A percentile compares a stretch with the other conserved stretches of the same genome.
phyloP scores from a whole-genome alignment of 92 coral and sea anemone species.

The Plumapathes pennacea region DNA sequence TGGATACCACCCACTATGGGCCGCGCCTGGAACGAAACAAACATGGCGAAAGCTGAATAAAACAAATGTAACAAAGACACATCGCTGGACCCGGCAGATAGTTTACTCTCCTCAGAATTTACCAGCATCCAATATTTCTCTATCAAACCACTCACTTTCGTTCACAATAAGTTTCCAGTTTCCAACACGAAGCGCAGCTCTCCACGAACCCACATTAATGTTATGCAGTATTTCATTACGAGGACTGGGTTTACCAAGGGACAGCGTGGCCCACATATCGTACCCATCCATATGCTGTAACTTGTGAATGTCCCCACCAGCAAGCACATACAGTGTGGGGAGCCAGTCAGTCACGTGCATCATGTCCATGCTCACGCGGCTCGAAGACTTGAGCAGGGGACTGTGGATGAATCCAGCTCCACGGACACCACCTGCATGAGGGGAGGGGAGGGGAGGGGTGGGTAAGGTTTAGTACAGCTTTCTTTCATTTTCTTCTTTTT shows the following conservation, averaged over 20 bases:
- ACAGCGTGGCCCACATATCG: constrained; percentile 71
- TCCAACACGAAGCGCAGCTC: constrained; percentile 81
- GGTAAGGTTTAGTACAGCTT: no score
- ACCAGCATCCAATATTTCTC: no score
- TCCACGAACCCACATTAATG: constrained; percentile 58
- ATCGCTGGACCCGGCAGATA: no score
- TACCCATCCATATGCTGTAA: constrained; percentile 74
- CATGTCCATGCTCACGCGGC: constrained; percentile 84
- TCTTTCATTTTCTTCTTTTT: no score
- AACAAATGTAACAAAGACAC: neutral
- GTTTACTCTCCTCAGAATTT: no score
- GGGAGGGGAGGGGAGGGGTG: neutral
- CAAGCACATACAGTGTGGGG: constrained; percentile 75
- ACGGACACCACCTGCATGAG: constrained; percentile 77
- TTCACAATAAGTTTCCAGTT: constrained; percentile 78
- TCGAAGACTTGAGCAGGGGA: constrained; percentile 73
- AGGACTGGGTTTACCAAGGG: constrained; percentile 53
- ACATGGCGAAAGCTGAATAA: neutral
- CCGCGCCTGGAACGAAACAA: neutral
- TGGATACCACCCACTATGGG: constrained; percentile 78
- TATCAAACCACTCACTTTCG: constrained; percentile 30
- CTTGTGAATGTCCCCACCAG: constrained; percentile 52
- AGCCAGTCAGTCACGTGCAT: constrained; percentile 91
- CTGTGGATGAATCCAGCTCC: constrained; percentile 89
- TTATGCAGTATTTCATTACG: constrained; percentile 82